A percentile compares a stretch with the other conserved stretches of the same genome.
Evolutionary conservation across 2,888 invertebrate species (phyloP).

Genomic region (Trachelus stipa): DNA sequence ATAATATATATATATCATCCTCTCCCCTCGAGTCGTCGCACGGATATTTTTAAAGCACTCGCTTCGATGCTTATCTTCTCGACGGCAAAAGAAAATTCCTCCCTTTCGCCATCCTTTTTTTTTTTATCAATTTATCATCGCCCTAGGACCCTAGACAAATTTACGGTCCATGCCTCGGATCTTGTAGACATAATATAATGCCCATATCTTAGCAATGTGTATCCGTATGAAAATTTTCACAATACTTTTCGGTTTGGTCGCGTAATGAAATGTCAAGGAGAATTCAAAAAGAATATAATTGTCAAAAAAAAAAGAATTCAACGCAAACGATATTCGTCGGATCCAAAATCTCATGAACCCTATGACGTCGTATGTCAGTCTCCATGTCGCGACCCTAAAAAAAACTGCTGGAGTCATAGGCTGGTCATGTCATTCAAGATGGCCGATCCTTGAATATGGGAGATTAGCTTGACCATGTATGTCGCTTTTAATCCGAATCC

Average conservation of each 20-base stretch:
- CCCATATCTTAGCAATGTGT: not conserved
- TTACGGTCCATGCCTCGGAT: not conserved
- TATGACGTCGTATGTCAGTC: not conserved
- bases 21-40: not conserved
- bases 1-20: not conserved
- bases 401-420: not conserved
- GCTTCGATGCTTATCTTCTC: not conserved
- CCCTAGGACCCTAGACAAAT: not conserved
- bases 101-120: not conserved
- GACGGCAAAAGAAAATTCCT: not conserved
- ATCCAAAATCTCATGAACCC: not conserved
- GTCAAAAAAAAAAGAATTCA: not conserved
- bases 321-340: not conserved
- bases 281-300: not conserved
- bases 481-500: not conserved
- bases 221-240: not conserved
- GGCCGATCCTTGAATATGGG: not conserved
- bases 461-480: not conserved
- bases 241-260: not conserved
- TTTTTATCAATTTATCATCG: not conserved
- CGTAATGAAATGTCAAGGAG: not conserved
- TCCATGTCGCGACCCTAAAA: not conserved
- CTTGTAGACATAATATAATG: not conserved
- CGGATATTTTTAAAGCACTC: not conserved
- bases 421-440: not conserved